Evolutionary conservation across 1,140 invertebrate species (phyloP).

Genomic region (Fragariocoptes setiger): DNA sequence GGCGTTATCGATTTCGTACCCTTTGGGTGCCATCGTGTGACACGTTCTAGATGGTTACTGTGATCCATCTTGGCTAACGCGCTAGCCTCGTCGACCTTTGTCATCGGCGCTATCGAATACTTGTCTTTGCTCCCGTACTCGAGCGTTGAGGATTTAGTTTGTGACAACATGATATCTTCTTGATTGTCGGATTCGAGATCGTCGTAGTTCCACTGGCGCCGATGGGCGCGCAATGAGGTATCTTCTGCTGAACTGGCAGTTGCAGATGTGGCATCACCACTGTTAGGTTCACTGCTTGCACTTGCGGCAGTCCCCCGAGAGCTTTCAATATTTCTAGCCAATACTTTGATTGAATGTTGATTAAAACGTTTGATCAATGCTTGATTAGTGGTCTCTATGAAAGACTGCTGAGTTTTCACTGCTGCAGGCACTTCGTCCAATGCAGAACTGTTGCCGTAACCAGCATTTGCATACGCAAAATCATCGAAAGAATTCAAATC

Average conservation of each 20-base stretch:
- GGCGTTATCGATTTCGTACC: constrained; percentile 8
- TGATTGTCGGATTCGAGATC: too few relatives aligned
- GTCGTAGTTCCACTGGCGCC: too few relatives aligned
- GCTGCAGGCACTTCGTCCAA: background rate
- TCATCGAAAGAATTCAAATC: constrained; percentile 48
- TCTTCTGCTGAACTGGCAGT: background rate
- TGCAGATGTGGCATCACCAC: background rate
- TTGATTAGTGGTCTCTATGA: constrained; percentile 29
- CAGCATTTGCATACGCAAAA: constrained; percentile 6
- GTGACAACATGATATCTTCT: too few relatives aligned
- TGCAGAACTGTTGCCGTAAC: background rate
- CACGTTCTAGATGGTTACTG: background rate
- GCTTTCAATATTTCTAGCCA: too few relatives aligned
- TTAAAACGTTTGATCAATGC: constrained; percentile 81
- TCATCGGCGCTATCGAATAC: background rate
- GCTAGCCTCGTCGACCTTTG: background rate
- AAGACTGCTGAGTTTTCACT: background rate
- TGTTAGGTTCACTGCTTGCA: background rate
- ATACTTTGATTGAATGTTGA: constrained; percentile 83
- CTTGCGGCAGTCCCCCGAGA: too few relatives aligned
- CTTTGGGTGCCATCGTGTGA: constrained; percentile 9
- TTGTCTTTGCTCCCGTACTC: too few relatives aligned
- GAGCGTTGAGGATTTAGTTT: too few relatives aligned
- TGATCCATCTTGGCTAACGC: constrained; percentile 4
- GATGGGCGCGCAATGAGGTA: background rate